A percentile compares a stretch with the other conserved stretches of the same genome.
Evolutionary conservation across 1,140 invertebrate species (phyloP).

Genomic region (Drosophila tropicalis): DNA sequence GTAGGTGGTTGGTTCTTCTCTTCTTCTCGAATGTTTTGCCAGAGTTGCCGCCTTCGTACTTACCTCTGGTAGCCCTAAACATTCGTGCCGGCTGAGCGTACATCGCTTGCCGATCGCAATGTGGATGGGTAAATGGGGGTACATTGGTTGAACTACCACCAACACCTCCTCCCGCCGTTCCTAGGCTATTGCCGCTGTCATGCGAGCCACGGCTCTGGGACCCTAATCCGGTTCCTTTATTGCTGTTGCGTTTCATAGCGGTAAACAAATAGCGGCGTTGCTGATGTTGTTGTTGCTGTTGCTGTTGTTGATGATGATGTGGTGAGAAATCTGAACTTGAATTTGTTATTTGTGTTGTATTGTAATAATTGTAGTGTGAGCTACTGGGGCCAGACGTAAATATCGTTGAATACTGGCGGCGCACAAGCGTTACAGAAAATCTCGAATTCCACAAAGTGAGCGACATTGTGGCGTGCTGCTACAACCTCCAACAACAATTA

Average conservation of each 20-base stretch:
- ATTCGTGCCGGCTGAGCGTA: constrained; percentile 56
- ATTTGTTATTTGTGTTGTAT: constrained; percentile 22
- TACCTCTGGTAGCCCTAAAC: constrained; percentile 50
- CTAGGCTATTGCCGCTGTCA: constrained; percentile 8
- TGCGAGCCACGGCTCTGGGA: constrained; percentile 1
- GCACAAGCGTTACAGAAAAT: constrained; percentile 61
- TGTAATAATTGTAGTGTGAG: constrained; percentile 30
- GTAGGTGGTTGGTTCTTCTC: too few species aligned
- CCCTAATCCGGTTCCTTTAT: background rate
- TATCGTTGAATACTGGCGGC: constrained; percentile 69
- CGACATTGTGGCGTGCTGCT: constrained; percentile 57
- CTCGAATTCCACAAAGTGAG: constrained; percentile 68
- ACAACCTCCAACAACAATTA: background rate
- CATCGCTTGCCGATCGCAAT: constrained; percentile 63
- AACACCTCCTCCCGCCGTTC: background rate
- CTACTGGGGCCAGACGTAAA: constrained; percentile 51
- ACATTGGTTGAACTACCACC: constrained; percentile 13
- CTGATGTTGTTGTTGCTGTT: constrained; percentile 21
- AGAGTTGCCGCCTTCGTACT: constrained; percentile 36
- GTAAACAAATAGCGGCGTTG: constrained; percentile 1
- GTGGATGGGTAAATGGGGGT: constrained; percentile 56
- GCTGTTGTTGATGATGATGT: constrained; percentile 24
- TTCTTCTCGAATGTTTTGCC: too few species aligned
- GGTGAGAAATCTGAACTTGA: constrained; percentile 22
- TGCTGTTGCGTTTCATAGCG: background rate